phyloP scores from a whole-genome alignment of 2,797 vertebrate species.

The Alcedo quadribrachys region DNA sequence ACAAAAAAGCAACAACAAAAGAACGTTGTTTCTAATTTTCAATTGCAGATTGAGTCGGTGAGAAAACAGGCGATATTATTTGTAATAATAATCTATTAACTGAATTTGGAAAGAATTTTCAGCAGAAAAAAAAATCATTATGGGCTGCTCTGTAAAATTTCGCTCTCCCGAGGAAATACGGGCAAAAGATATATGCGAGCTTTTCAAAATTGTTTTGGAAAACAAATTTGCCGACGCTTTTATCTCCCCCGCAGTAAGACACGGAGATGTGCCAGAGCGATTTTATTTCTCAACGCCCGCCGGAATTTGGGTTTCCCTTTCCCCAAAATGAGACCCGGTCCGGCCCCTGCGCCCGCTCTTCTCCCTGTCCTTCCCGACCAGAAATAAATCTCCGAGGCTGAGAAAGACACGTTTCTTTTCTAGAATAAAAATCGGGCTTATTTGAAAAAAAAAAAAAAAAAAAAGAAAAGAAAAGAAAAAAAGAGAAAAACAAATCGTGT shows the following conservation, averaged over 20 bases:
- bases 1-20: not conserved
- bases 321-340: not conserved
- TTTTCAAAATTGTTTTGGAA: slow-evolving; percentile 3
- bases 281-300: not conserved
- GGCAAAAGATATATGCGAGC: not conserved
- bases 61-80: not conserved
- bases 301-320: not conserved
- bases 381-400: slow-evolving; percentile 30
- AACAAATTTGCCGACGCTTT: slow-evolving; percentile 12
- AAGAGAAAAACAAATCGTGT: not conserved
- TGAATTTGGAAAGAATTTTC: slow-evolving; percentile 30
- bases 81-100: slow-evolving; percentile 3
- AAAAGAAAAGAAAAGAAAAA: not conserved
- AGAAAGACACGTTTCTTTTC: slow-evolving; percentile 4
- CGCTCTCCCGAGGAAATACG: not conserved
- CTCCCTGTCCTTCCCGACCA: not conserved
- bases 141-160: not conserved
- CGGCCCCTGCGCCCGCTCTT: not conserved
- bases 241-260: not conserved
- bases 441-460: not conserved
- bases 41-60: not conserved
- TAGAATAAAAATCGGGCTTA: not conserved
- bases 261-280: not conserved
- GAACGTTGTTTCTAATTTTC: not conserved
- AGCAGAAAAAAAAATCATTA: not conserved